Base-by-base conservation (phyloP, 2,113 vertebrate species). In the Rhea americana region DNA sequence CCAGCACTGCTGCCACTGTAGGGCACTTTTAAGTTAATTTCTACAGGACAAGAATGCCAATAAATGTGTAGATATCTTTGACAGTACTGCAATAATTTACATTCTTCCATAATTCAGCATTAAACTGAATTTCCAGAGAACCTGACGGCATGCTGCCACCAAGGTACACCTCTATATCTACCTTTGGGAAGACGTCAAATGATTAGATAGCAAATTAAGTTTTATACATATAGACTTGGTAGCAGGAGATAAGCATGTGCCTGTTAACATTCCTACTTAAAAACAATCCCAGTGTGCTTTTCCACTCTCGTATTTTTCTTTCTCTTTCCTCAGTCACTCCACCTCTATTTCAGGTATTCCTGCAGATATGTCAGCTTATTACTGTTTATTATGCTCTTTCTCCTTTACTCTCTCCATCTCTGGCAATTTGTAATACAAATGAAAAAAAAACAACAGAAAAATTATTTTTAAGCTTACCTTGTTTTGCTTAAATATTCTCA, bases 371-470 rank as follows among this genome's bases (percentile, higher is more conserved):
- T 48, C 39, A 73, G 32, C 50, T 85, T 75, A 79, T 39, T 74
- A 61, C 19, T 87, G 50, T 16, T 68, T 55, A 85, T 70, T 77
- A 77, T 2, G 2, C 50, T 75, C 35, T 28, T 77, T 56, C 80
- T 66, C 74, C 32, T 87, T 91, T 78, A 91, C 35, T 51, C 59
- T 58, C 70, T 91, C 79, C 75, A 16, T 1, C 55, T 85, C 81
- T 84, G 70, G 82, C 56, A 94, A 79, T 50, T 91, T 82, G 37
- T 30, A 77, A 87, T 16, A 74, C 17, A 74, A 85, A 87, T 80
- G 41, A 93, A 79, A 92, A 35, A 35, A 35, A 90, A 67, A n/a
- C 51, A 91, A 56, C 32, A 73, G 4, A 61, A 91, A 24, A 90
- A 74, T 61, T 84, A 35, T 3, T 90, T n/a, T 48, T 62, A n/a